Evolutionary conservation across 2,113 vertebrate genomes (phyloP).

Genomic region (Puffinus mauretanicus): DNA sequence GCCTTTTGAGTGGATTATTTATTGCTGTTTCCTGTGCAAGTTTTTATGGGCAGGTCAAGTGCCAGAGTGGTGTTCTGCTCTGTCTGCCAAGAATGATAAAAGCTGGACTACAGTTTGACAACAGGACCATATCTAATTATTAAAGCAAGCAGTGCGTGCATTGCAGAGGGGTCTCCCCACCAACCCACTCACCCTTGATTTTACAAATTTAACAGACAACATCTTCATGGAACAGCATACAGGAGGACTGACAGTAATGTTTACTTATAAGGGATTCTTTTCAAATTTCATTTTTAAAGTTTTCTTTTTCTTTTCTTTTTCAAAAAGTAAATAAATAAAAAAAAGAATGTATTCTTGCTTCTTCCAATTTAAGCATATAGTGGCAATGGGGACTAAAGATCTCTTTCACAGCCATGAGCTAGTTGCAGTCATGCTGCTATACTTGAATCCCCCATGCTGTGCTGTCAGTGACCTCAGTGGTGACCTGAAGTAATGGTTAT

Average conservation of each 20-base stretch:
- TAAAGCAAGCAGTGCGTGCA: constrained; percentile 13
- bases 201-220: not conserved
- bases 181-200: not conserved
- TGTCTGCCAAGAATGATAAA: constrained; percentile 59
- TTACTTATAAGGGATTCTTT: not conserved
- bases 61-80: constrained; percentile 35
- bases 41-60: constrained; percentile 64
- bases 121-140: constrained; percentile 39
- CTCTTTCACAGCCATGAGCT: constrained; percentile 16
- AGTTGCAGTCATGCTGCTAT: constrained; percentile 1
- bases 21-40: constrained; percentile 62
- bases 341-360: not conserved
- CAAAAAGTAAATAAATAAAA: not conserved
- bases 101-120: constrained; percentile 37
- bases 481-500: constrained; percentile 45
- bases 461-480: constrained; percentile 40
- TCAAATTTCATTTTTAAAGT: not conserved
- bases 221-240: not conserved
- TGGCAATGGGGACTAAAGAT: not conserved
- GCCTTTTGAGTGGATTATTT: constrained; percentile 61
- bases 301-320: not conserved
- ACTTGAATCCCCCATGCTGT: constrained; percentile 34
- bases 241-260: not conserved
- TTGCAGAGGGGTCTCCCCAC: not conserved
- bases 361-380: not conserved